phyloP scores from a whole-genome alignment of 2,113 vertebrate genomes.

The Ictalurus punctatus region DNA sequence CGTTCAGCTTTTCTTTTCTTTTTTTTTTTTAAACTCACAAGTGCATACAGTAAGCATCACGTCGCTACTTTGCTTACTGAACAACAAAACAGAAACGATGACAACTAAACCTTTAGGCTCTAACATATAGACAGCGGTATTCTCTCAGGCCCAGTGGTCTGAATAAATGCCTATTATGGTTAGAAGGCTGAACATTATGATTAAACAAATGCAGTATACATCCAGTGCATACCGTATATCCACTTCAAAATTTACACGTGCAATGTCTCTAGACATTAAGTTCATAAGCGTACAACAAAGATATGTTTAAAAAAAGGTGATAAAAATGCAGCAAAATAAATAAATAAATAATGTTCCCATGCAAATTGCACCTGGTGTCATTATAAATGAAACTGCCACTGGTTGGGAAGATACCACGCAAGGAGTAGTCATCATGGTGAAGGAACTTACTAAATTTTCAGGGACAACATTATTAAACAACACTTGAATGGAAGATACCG shows the following conservation, averaged over 20 bases:
- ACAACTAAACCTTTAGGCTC: neutral
- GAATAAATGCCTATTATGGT: slow-evolving; percentile 3
- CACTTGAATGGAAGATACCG: too few species aligned
- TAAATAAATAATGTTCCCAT: too few species aligned
- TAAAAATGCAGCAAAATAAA: neutral
- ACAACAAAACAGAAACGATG: neutral
- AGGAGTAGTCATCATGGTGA: neutral
- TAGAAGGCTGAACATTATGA: slow-evolving; percentile 27
- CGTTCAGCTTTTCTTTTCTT: neutral
- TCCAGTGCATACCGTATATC: neutral
- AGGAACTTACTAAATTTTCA: neutral
- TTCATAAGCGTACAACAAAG: neutral
- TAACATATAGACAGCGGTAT: slow-evolving; percentile 5
- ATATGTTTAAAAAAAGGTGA: neutral
- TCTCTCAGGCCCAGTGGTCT: neutral
- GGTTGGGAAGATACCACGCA: neutral
- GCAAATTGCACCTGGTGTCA: neutral
- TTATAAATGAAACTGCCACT: neutral
- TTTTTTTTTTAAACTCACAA: neutral
- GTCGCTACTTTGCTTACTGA: neutral
- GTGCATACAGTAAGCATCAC: neutral
- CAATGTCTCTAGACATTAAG: neutral
- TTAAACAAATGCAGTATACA: neutral
- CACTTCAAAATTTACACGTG: neutral
- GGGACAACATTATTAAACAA: too few species aligned